Percentiles rank a stretch among this genome's conserved stretches.
Conservation (phyloP, 2,113 vertebrate species). For the Labeo catla region DNA sequence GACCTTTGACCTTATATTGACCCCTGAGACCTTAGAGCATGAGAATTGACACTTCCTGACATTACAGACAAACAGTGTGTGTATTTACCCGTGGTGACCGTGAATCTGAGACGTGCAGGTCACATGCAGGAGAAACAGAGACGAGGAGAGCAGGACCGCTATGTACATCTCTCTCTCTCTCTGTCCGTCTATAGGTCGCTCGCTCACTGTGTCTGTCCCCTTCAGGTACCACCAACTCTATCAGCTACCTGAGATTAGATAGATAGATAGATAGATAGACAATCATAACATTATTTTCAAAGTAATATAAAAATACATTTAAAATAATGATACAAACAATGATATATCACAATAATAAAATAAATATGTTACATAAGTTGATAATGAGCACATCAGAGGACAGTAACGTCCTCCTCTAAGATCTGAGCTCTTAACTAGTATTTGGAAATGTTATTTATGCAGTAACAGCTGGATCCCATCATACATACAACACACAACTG, state of each 20-base stretch:
- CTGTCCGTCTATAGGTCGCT: constrained; percentile 33
- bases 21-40: constrained; percentile 8
- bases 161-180: constrained; percentile 72
- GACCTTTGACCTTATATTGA: constrained; percentile 54
- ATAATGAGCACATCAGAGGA: neutral
- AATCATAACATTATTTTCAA: too few relatives aligned
- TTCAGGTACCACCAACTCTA: neutral
- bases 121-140: constrained; percentile 74
- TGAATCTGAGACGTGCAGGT: constrained; percentile 68
- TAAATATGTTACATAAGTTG: neutral
- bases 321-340: neutral
- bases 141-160: constrained; percentile 70
- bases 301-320: neutral
- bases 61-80: neutral
- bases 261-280: neutral
- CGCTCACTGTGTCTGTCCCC: constrained; percentile 51
- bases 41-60: neutral
- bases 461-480: neutral
- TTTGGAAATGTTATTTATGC: neutral
- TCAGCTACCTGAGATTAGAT: neutral
- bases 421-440: neutral
- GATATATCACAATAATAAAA: neutral
- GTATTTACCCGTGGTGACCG: constrained; percentile 74
- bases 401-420: neutral
- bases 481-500: neutral